phyloP scores from a whole-genome alignment of 2,113 vertebrate species.

The Protobothrops flavoviridis region DNA sequence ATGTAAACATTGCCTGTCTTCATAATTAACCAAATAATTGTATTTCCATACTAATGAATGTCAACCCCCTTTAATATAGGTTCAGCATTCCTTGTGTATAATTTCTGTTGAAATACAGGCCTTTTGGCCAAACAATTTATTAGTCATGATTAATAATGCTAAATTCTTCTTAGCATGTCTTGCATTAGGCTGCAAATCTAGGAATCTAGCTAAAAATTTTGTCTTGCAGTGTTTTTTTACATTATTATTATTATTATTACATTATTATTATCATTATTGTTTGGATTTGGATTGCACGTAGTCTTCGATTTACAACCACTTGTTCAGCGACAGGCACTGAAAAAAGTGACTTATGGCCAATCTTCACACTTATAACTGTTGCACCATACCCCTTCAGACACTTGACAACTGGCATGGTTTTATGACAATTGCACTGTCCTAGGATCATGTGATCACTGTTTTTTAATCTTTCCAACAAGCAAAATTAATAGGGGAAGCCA shows the following conservation, averaged over 20 bases:
- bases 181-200: neutral
- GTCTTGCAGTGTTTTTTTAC: no score
- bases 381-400: neutral
- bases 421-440: neutral
- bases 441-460: neutral
- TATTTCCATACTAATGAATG: neutral
- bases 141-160: neutral
- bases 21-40: neutral
- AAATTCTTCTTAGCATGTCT: neutral
- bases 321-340: neutral
- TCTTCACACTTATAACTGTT: neutral
- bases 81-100: neutral
- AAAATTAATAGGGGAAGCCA: neutral
- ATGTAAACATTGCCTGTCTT: neutral
- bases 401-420: neutral
- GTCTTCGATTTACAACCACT: no score
- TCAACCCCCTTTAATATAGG: neutral
- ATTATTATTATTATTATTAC: no score
- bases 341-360: neutral
- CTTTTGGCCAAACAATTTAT: neutral
- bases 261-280: neutral
- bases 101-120: neutral
- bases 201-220: neutral
- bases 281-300: neutral
- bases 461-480: neutral